Base-by-base conservation (phyloP, 1,140 invertebrate genomes). In the Venturia canescens region DNA sequence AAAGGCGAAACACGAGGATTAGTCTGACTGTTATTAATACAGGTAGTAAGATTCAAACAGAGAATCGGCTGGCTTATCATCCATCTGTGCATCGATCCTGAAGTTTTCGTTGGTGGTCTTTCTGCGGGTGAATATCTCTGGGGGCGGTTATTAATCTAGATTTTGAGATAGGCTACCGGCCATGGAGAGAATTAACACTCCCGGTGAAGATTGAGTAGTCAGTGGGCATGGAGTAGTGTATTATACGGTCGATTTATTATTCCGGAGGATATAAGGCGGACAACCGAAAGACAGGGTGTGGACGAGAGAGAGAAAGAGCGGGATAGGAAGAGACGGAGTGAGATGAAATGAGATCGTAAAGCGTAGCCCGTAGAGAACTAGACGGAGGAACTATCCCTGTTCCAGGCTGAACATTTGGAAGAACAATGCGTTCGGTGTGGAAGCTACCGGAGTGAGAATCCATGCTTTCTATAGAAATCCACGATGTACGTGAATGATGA, bases 201-300 rank as follows among this genome's bases (percentile, higher is more conserved):
- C 31, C 29, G 66, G 26, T 69, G 66, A 69, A 69, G 66, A 69
- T 69, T 69, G 66, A 69, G 27, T 69, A 69, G 29, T 69, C 66
- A 29, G 66, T 69, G 29, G 29, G 29, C 66, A 63, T 23, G 60
- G 23, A 63, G 4, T 63, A 63, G 3, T 63, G 23, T 63, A 63
- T 63, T 63, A 63, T 63, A 63, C 29, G 66, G 27, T 69, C 18
- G 31, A 31, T 69, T 69, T 69, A 69, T 69, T 34, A 69, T 69
- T 69, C 26, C 9, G 2, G 29, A n/a, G 66, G 66, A 69, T 69
- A 69, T 69, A 31, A 31, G 18, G 29, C 15, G 66, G 66, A 26
- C 50, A n/a, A 27, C 26, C 60, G 27, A 63, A 38, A 78, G 53
- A 23, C 29, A 23, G 26, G 6, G 48, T 27, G 74, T 3, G 74